Conservation (phyloP, 1,140 invertebrate genomes). For the Polypedilum pembai region DNA sequence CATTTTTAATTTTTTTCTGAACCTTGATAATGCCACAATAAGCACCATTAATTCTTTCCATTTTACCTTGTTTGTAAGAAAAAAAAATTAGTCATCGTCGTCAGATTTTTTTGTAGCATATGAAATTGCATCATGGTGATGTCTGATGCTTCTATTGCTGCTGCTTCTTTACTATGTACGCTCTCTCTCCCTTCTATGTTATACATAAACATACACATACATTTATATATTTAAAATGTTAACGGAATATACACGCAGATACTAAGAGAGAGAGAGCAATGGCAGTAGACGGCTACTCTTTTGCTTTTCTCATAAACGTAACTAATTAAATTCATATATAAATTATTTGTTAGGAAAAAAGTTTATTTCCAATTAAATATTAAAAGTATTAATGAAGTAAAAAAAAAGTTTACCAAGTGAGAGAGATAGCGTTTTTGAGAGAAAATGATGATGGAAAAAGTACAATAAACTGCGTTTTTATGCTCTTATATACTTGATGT, state of each 20-base stretch:
- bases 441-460: slow-evolving; percentile 15
- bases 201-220: too few species aligned
- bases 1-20: neutral
- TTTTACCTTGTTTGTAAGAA: neutral
- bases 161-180: too few species aligned
- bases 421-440: neutral
- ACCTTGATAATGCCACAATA: neutral
- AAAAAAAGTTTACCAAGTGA: neutral
- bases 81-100: neutral
- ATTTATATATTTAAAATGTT: too few species aligned
- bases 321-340: neutral
- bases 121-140: slow-evolving; percentile 14
- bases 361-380: neutral
- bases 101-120: slow-evolving; percentile 15
- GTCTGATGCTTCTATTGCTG: neutral
- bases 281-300: neutral
- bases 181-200: too few species aligned
- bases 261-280: too few species aligned
- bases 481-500: slow-evolving; percentile 25
- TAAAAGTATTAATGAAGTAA: neutral
- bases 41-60: neutral
- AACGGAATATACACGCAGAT: too few species aligned
- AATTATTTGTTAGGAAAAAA: neutral
- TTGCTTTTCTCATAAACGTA: neutral
- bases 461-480: slow-evolving; percentile 27